A percentile compares a stretch with the other conserved stretches of the same genome.
Conservation (phyloP, 2,888 invertebrate genomes). For the Drosophila parthenogenetica region DNA sequence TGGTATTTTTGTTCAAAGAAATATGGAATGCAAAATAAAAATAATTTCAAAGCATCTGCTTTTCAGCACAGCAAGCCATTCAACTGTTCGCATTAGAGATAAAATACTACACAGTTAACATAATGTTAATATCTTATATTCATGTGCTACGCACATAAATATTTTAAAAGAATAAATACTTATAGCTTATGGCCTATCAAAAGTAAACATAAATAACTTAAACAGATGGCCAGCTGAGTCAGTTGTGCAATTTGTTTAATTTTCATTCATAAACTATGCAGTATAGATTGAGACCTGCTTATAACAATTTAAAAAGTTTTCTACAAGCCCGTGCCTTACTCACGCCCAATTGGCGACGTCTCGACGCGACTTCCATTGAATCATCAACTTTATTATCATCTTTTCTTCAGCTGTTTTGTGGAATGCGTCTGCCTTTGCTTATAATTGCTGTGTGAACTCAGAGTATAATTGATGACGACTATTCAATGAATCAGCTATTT, state of each 20-base stretch:
- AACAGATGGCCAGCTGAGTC: constrained; percentile 17
- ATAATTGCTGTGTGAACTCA: constrained; percentile 73
- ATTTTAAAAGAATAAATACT: constrained; percentile 4
- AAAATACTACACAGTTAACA: constrained; percentile 1
- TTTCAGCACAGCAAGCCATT: not conserved
- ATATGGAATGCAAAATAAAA: not conserved
- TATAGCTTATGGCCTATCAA: constrained; percentile 4
- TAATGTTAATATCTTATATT: not conserved
- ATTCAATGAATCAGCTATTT: constrained; percentile 64
- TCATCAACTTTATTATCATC: constrained; percentile 58
- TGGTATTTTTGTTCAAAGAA: not conserved
- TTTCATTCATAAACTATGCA: constrained; percentile 24
- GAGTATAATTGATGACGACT: constrained; percentile 51
- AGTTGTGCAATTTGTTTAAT: constrained; percentile 21
- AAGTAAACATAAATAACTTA: constrained; percentile 20
- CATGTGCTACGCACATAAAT: not conserved
- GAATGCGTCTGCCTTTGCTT: constrained; percentile 27
- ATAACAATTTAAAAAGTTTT: constrained; percentile 28
- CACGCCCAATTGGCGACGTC: constrained; percentile 39
- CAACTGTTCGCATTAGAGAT: not conserved
- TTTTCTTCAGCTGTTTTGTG: constrained; percentile 44
- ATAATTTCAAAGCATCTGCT: not conserved
- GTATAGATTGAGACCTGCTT: not conserved
- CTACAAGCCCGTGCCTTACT: constrained; percentile 47
- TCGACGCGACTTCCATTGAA: constrained; percentile 43